phyloP scores from a whole-genome alignment of 1,140 invertebrate species.

The Mya arenaria region DNA sequence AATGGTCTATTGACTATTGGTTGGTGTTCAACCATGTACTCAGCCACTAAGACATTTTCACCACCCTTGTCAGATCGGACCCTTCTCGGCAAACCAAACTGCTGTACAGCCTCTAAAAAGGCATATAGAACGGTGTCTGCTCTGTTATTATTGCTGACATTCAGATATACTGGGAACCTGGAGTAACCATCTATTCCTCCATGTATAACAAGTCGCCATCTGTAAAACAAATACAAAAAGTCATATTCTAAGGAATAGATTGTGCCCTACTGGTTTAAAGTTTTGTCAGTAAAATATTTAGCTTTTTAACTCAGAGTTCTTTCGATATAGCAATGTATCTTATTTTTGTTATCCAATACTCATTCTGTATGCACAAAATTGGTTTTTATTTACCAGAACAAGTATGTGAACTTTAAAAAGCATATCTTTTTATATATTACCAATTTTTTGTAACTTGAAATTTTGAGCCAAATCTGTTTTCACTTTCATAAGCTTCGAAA shows the following conservation, averaged over 20 bases:
- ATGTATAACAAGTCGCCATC: conserved; percentile 62
- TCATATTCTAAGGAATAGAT: background rate
- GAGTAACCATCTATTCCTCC: conserved; percentile 60
- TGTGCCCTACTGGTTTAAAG: background rate
- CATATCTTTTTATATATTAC: background rate
- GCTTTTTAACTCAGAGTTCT: background rate
- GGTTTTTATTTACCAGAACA: background rate
- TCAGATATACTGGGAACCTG: conserved; percentile 47
- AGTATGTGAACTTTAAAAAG: background rate
- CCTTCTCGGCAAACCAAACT: conserved; percentile 49
- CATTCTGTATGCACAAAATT: background rate
- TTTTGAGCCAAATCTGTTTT: background rate
- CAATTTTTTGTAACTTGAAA: background rate
- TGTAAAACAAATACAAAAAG: conserved; percentile 2
- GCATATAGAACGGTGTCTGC: conserved; percentile 48
- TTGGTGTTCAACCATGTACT: conserved; percentile 51
- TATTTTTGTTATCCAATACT: background rate
- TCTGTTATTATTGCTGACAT: conserved; percentile 51
- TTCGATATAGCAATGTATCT: background rate
- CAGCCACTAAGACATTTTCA: conserved; percentile 58
- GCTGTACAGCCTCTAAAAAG: conserved; percentile 55
- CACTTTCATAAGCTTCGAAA: background rate
- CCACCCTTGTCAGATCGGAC: conserved; percentile 59
- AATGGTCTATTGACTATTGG: background rate
- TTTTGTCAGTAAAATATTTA: background rate